Percentiles rank a stretch among this genome's conserved stretches.
Evolutionary conservation across 2,888 invertebrate species (phyloP).

Genomic region (Acronicta aceris): DNA sequence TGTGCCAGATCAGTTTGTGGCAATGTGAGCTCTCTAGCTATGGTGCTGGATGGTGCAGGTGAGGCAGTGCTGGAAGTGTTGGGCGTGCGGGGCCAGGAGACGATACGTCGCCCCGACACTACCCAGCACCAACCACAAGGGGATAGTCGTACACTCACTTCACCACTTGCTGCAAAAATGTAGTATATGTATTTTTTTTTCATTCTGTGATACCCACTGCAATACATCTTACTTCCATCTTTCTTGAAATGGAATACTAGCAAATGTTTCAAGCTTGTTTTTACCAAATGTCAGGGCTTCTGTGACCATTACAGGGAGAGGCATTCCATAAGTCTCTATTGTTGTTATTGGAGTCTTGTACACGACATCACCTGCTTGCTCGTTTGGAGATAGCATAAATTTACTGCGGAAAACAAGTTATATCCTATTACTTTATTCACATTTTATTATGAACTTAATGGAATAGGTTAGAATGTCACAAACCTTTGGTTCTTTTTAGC

Average conservation of each 20-base stretch:
- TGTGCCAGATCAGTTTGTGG: slow-evolving; percentile 98
- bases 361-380: slow-evolving; percentile 91
- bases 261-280: slow-evolving; percentile 15
- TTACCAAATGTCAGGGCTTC: slow-evolving; percentile 96
- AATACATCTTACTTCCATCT: no score
- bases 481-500: slow-evolving; percentile 79
- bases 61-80: slow-evolving; percentile 45
- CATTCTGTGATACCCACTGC: not conserved
- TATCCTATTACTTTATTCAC: not conserved
- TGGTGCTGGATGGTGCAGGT: slow-evolving; percentile 72
- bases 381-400: slow-evolving; percentile 69
- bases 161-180: slow-evolving; percentile 82
- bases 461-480: slow-evolving; percentile 53
- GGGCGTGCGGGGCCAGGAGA: slow-evolving; percentile 94
- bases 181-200: not conserved
- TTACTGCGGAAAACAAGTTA: slow-evolving; percentile 64
- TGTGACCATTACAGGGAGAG: slow-evolving; percentile 96
- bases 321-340: slow-evolving; percentile 94
- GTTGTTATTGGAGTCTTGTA: slow-evolving; percentile 93
- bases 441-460: not conserved
- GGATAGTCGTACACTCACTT: slow-evolving; percentile 91
- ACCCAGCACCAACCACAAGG: slow-evolving; percentile 94
- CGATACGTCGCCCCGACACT: slow-evolving; percentile 94
- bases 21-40: slow-evolving; percentile 95
- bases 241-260: not conserved